Percentiles rank a stretch among this genome's conserved stretches.
These are phyloP conservation scores for Papilio aristodemus DNA, from an alignment of 1,140 invertebrate genomes.

Conservation along the genomic window DNA sequence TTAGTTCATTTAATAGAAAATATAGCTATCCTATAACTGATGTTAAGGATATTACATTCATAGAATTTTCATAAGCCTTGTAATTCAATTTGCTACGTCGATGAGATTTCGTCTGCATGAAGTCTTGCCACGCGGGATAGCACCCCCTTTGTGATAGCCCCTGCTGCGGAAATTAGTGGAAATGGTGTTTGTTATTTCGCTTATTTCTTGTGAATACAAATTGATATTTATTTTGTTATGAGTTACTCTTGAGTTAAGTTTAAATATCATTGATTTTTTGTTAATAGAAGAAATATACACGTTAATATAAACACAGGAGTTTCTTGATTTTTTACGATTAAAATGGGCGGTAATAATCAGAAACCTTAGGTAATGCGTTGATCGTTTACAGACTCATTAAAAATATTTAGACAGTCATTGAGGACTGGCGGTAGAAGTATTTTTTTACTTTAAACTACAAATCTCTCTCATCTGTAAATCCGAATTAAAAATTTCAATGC, in stretches of 20 bases:
- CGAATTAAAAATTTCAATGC: no score
- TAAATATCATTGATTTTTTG: no score
- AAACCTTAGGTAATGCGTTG: no score
- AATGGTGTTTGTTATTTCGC: slow-evolving; percentile 15
- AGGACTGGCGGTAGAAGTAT: no score
- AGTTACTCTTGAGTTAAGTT: background rate
- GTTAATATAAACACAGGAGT: no score
- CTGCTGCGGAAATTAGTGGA: slow-evolving; percentile 22
- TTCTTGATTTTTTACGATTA: no score
- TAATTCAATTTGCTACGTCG: slow-evolving; percentile 20
- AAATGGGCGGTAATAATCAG: no score
- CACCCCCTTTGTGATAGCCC: background rate
- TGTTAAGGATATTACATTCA: background rate
- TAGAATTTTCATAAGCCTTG: slow-evolving; percentile 1
- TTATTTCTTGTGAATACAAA: slow-evolving; percentile 7
- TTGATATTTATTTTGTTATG: slow-evolving; percentile 14
- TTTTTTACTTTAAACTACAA: no score
- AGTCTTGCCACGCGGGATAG: background rate
- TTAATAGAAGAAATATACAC: no score
- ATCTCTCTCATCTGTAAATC: no score
- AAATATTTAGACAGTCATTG: no score
- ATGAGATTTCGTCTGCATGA: background rate
- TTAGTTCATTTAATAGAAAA: background rate
- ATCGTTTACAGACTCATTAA: no score
- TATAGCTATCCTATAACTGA: background rate